A percentile compares a stretch with the other conserved stretches of the same genome.
Conservation (phyloP, 35 echinoderm and acorn worm species). For the Hemicentrotus pulcherrimus region DNA sequence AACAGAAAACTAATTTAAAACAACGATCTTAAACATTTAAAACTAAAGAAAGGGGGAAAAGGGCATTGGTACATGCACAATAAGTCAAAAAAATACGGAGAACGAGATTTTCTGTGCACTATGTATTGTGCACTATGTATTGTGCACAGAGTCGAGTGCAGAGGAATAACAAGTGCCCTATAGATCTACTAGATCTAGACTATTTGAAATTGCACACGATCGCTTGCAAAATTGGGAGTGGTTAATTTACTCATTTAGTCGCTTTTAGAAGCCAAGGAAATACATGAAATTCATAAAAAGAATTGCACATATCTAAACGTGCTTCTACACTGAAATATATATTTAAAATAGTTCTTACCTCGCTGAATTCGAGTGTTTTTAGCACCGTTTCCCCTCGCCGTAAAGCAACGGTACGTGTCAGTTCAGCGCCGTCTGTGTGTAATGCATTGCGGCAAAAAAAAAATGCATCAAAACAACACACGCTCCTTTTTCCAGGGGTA, state of each 20-base stretch:
- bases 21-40: no score
- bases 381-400: not conserved
- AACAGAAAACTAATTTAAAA: no score
- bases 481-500: constrained; percentile 43
- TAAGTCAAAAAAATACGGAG: not conserved
- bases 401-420: not conserved
- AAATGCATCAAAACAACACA: constrained; percentile 14
- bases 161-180: not conserved
- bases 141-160: not conserved
- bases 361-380: not conserved
- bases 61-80: no score
- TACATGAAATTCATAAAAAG: not conserved
- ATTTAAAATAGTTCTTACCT: not conserved
- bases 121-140: not conserved
- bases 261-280: not conserved
- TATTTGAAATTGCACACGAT: not conserved
- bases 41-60: no score
- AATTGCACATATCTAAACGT: not conserved
- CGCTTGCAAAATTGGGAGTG: not conserved
- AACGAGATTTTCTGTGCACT: not conserved
- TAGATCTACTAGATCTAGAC: not conserved
- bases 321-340: not conserved
- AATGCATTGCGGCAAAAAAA: not conserved
- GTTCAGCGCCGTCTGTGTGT: not conserved
- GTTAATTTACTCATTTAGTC: not conserved